Evolutionary conservation across 2,888 invertebrate species (phyloP).

Genomic region (Chalcosyrphus nemorum): DNA sequence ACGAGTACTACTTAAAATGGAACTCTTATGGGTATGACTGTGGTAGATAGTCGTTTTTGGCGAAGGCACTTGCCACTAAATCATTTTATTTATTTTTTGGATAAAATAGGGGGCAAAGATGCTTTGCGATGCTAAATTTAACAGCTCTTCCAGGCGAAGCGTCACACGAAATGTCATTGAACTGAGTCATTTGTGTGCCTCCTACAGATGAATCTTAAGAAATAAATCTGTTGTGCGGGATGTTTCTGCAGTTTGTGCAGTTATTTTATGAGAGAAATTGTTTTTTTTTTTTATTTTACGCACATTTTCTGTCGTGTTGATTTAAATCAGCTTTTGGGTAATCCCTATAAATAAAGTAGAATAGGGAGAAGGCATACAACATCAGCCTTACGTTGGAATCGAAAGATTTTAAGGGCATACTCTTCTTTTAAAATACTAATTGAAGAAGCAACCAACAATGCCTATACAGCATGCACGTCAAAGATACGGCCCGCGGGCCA

Average conservation of each 20-base stretch:
- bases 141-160: conserved; percentile 39
- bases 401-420: too few species aligned
- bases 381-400: too few species aligned
- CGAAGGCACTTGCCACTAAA: conserved; percentile 18
- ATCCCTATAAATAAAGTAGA: too few species aligned
- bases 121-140: conserved; percentile 19
- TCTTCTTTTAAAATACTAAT: too few species aligned
- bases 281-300: too few species aligned
- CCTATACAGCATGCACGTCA: too few species aligned
- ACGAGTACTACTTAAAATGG: conserved; percentile 31
- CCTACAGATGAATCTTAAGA: conserved; percentile 31
- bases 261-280: neutral
- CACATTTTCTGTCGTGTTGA: too few species aligned
- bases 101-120: neutral
- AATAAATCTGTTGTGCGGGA: neutral
- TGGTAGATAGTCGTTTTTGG: neutral
- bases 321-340: too few species aligned
- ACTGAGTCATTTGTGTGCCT: conserved; percentile 40
- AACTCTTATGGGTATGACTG: conserved; percentile 3
- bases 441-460: too few species aligned
- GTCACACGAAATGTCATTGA: conserved; percentile 46
- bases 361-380: too few species aligned
- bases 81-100: conserved; percentile 34
- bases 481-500: too few species aligned
- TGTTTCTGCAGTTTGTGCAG: neutral